Evolutionary conservation across 1,140 invertebrate genomes (phyloP), one percentile per base, ranked within the genome.

Genomic region (Melanaphis sacchari): DNA sequence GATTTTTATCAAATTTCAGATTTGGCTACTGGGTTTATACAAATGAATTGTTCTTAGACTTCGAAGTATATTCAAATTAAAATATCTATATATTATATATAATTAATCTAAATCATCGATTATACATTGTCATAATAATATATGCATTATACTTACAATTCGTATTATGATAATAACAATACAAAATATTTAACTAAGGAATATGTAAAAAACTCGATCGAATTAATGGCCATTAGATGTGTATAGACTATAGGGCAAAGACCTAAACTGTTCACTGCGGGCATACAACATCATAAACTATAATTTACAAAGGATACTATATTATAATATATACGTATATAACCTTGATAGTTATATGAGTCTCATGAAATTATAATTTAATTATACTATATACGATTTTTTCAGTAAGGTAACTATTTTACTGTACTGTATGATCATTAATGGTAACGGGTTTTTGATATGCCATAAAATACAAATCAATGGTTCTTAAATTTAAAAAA

Each of bases 341-440:
- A 84, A 84, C 40, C 36, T 84, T 84, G 82, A 84, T 84, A 7
- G 38, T 84, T 84, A 43, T 43, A 84, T 40, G 82, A 84, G 38
- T 41, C 85, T 87, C 85, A 36, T 31, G 43, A 43, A 49, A 87
- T 46, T 31, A 46, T 87, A 87, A 87, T 87, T 87, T 46, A 87
- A 87, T 87, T 87, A 87, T n/a, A 40, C 31, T 85, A 26, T 85
- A n/a, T 85, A 46, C 2, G 43, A 36, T 36, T 87, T 22, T 87
- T 49, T 46, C 43, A 46, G 36, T 43, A 87, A 87, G n/a, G 82
- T 84, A 38, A 24, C 46, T 40, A 41, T 15, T 41, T 9, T 49
- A 49, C 15, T 40, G 82, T 40, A 84, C 9, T 40, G 38, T 40
- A 40, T 11, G 82, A 84, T 84, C 59, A 76, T 40, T 84, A 87